Conservation (phyloP, 2,888 invertebrate genomes). For the Xanthorhoe designata region DNA sequence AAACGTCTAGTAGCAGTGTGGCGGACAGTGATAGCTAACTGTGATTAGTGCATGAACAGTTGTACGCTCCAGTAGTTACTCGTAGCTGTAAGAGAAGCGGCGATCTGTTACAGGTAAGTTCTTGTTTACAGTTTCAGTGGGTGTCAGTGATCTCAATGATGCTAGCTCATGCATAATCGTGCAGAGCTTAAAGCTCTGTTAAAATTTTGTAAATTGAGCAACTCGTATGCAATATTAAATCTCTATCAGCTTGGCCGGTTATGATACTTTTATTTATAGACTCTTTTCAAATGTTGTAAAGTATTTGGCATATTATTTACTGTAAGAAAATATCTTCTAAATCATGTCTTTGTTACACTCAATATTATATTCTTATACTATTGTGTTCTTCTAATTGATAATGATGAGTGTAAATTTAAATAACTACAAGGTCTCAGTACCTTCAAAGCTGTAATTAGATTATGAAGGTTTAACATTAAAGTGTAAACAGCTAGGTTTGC, state of each 20-base stretch:
- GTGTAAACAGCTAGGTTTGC: slow-evolving; percentile 37
- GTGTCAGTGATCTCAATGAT: slow-evolving; percentile 65
- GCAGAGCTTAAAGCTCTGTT: slow-evolving; percentile 37
- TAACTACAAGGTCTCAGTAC: neutral
- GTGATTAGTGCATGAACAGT: slow-evolving; percentile 56
- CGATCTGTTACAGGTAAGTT: slow-evolving; percentile 48
- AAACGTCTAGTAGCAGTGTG: slow-evolving; percentile 62
- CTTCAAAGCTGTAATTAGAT: neutral
- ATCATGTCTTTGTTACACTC: no score
- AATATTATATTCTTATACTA: neutral
- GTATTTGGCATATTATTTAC: neutral
- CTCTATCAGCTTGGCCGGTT: neutral
- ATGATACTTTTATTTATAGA: neutral
- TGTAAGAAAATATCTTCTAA: neutral
- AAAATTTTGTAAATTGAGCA: slow-evolving; percentile 11
- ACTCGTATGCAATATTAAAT: neutral
- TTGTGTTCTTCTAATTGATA: neutral
- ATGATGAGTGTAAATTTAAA: neutral
- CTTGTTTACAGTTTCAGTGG: slow-evolving; percentile 69
- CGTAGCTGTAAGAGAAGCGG: slow-evolving; percentile 25
- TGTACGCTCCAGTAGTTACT: slow-evolving; percentile 39
- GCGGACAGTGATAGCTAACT: slow-evolving; percentile 56
- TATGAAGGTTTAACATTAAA: slow-evolving; percentile 9
- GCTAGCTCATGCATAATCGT: slow-evolving; percentile 63
- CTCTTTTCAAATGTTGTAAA: neutral